Evolutionary conservation across 92 coral and sea anemone genomes (phyloP), one percentile per base, ranked within the genome.

Genomic region (Epizoanthus illoricatus): DNA sequence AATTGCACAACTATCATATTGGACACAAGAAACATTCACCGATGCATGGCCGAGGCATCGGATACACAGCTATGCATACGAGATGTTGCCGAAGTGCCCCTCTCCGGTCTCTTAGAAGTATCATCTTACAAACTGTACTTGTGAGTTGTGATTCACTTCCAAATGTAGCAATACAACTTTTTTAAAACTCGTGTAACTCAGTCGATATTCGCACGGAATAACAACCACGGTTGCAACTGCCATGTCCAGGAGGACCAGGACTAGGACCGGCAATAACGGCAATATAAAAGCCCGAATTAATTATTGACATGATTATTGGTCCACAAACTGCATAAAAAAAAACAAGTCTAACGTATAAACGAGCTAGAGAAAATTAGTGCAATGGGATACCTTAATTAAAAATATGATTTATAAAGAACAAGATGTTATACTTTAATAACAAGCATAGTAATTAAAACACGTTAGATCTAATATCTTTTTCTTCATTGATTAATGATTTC

Each of bases 401-500:
- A 33, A 11, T 33, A 13, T 36, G 9, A 24, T 67, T 67, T 8
- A 5, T 9, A 12, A 67, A 16, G 42, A 67, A 67, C 10, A 67
- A 33, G 71, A 11, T 33, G 45, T 28, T 67, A 67, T 10, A 67
- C 47, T 67, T 11, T 28, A 0, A 28, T 1, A 67, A 23, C 72
- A 67, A 67, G 47, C 0, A 17, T 17, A 10, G 49, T 33, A 33
- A 67, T 67, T 67, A 67, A 67, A 67, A 67, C 7, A 67, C 4
- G 5, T 39, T 43, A 5, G 7, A 33, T 43, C 28, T 13, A 23
- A 67, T 67, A 67, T 4, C 19, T 15, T n/a, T 67, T 39, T 33
- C 45, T 6, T 19, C 21, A 70, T 76, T 62, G 71, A 62, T 76
- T 60, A 62, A 76, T 61, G 81, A 43, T 62, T 61, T 43, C 39